Base-by-base conservation (phyloP, 2,113 vertebrate species). In the Syngnathus floridae region DNA sequence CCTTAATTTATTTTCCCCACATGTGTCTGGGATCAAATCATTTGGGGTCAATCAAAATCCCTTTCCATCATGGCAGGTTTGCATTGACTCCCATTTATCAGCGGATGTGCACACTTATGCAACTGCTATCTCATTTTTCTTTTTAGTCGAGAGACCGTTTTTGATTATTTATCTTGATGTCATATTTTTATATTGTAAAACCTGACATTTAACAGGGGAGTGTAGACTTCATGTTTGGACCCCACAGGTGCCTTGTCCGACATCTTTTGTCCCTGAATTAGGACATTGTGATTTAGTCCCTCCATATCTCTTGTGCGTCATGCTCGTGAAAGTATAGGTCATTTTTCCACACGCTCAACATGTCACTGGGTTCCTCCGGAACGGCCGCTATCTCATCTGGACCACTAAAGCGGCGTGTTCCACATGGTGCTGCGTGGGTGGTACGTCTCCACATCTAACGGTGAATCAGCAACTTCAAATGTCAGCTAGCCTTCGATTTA, bases 401-500 rank as follows among this genome's bases (percentile, higher is more conserved):
- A 58, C 73, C 56, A 72, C 60, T 75, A 71, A 82, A 87, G 87
- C 77, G 76, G 31, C 81, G 69, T 87, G 86, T 86, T 86, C 75
- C 77, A 64, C 77, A 66, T 17, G 43, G 64, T 71, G 48, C 69
- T 58, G 74, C 72, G 84, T 86, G 78, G 75, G 86, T 73, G 84
- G 82, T 65, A 74, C 78, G 77, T 84, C 79, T 84, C 76, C 31
- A 77, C 80, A 83, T 88, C 85, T 80, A 74, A 73, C 68, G 56
- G 66, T 86, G 84, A 87, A 81, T 87, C 87, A 83, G 77, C 80
- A 74, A 67, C 74, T 83, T 83, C 78, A 87, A 89, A 89, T 89
- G 86, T 89, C 87, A 89, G 79, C 77, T 63, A 70, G 62, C 74
- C 67, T 78, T 83, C 72, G 66, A 65, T 31, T 31, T 81, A 80